Evolutionary conservation across 37 sponge, comb jelly and placozoan genomes (phyloP).

Genomic region (Chondrilla cf. caribensis): DNA sequence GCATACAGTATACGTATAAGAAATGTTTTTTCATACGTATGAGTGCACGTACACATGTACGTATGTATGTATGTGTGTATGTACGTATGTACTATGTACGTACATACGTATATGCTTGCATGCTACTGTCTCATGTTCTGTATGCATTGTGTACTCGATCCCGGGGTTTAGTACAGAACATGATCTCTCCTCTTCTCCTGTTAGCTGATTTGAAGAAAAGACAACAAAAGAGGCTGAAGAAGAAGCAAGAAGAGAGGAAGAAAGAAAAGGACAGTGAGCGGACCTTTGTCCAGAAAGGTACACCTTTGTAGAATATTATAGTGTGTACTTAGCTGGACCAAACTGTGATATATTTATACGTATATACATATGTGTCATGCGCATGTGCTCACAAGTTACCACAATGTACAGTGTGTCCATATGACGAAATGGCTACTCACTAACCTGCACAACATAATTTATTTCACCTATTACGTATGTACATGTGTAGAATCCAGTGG

Average conservation of each 20-base stretch:
- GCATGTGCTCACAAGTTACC: too few relatives aligned
- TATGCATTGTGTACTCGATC: too few relatives aligned
- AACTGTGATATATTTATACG: too few relatives aligned
- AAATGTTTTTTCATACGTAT: not conserved
- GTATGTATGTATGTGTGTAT: not conserved
- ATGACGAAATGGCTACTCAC: too few relatives aligned
- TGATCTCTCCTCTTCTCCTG: not conserved
- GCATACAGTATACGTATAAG: not conserved
- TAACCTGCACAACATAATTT: too few relatives aligned
- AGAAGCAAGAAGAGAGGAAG: slow-evolving; percentile 56
- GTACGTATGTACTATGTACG: not conserved
- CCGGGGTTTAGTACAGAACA: too few relatives aligned
- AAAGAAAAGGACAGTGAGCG: slow-evolving; percentile 22
- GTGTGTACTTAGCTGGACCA: too few relatives aligned
- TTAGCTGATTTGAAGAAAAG: slow-evolving; percentile 52
- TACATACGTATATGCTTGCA: not conserved
- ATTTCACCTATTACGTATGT: too few relatives aligned
- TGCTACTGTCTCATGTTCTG: not conserved
- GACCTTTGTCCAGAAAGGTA: not conserved
- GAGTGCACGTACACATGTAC: not conserved
- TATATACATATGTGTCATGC: too few relatives aligned
- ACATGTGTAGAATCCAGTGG: too few relatives aligned
- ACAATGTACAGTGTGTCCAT: too few relatives aligned
- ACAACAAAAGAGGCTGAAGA: slow-evolving; percentile 48
- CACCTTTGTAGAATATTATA: too few relatives aligned